A percentile compares a stretch with the other conserved stretches of the same genome.
Evolutionary conservation across 2,797 vertebrate species (phyloP).

Genomic region (Cyprinella venusta): DNA sequence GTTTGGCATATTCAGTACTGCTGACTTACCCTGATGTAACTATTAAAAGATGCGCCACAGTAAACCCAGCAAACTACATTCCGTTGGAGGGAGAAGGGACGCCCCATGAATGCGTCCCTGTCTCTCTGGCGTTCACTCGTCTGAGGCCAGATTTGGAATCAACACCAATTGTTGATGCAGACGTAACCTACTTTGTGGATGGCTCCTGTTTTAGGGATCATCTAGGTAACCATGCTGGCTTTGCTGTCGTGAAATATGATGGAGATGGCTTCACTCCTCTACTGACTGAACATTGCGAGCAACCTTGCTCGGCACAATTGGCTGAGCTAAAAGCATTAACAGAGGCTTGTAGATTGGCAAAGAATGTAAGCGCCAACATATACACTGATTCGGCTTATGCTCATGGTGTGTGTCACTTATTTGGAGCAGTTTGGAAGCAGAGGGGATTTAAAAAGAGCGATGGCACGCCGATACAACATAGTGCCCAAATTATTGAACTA

Average conservation of each 20-base stretch:
- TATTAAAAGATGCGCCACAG: too few species aligned
- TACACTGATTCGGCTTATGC: too few species aligned
- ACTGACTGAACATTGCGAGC: too few species aligned
- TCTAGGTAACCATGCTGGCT: neutral
- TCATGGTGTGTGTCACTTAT: accelerated
- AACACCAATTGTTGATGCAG: neutral
- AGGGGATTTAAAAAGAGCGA: too few species aligned
- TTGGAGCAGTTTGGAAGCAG: too few species aligned
- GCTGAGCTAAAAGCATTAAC: too few species aligned
- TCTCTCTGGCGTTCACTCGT: neutral
- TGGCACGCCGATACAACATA: too few species aligned
- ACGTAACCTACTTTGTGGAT: neutral
- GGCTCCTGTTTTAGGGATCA: neutral
- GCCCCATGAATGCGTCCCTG: neutral
- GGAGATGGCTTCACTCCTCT: too few species aligned
- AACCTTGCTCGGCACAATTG: too few species aligned
- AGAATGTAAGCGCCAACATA: accelerated
- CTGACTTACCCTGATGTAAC: too few species aligned
- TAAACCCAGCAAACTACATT: neutral
- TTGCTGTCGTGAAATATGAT: neutral
- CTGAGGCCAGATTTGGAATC: neutral
- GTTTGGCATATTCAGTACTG: too few species aligned
- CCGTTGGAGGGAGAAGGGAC: neutral
- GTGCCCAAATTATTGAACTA: too few species aligned
- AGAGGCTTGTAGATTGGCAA: accelerated